phyloP scores from a whole-genome alignment of 2,113 vertebrate genomes.

The Anarrhichthys ocellatus region DNA sequence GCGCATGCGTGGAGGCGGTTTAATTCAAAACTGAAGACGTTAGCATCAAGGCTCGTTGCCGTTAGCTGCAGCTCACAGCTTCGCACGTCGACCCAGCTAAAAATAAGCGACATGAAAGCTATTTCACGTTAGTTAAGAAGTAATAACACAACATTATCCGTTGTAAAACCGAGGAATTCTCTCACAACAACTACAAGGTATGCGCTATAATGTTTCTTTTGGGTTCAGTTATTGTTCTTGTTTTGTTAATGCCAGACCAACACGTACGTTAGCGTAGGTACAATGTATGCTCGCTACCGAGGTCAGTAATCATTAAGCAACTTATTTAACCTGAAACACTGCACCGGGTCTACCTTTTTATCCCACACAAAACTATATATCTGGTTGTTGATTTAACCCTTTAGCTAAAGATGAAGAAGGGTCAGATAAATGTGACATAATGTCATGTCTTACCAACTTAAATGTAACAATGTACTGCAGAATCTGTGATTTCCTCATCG shows the following conservation, averaged over 20 bases:
- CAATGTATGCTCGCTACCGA: background rate
- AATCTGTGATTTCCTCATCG: background rate
- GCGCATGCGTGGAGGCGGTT: constrained; percentile 78
- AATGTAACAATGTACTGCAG: background rate
- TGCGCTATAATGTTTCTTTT: background rate
- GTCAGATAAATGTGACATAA: too few species aligned
- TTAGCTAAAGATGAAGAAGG: background rate
- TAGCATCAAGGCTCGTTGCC: constrained; percentile 42
- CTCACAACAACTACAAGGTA: constrained; percentile 42
- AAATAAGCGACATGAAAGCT: constrained; percentile 7
- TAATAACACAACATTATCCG: background rate
- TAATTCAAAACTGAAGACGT: constrained; percentile 80
- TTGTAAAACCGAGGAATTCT: background rate
- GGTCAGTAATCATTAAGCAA: too few species aligned
- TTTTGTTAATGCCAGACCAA: background rate
- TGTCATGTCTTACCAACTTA: background rate
- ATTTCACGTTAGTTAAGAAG: background rate
- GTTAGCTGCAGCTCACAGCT: constrained; percentile 11
- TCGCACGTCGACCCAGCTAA: background rate
- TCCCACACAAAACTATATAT: background rate
- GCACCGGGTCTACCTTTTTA: background rate
- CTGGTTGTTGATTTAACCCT: background rate
- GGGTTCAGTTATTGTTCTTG: background rate
- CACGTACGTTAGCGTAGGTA: background rate
- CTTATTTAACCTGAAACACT: background rate